phyloP scores from a whole-genome alignment of 2,113 vertebrate species.

The Nibea coibor region DNA sequence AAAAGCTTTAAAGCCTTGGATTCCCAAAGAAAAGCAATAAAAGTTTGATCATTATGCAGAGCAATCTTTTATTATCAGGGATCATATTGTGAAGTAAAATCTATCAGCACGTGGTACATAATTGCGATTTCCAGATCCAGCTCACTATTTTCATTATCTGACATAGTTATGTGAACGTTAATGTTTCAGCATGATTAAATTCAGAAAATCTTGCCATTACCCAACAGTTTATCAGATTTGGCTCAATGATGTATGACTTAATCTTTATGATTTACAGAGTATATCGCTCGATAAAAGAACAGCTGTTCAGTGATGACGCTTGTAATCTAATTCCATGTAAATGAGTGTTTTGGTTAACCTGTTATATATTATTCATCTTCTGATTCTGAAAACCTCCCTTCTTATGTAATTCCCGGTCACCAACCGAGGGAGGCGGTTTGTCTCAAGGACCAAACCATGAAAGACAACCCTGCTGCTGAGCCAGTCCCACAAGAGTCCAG shows the following conservation, averaged over 20 bases:
- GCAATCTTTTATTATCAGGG: no score
- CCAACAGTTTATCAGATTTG: neutral
- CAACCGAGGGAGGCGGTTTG: slow-evolving; percentile 35
- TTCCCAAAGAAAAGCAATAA: no score
- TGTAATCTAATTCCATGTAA: neutral
- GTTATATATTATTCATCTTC: neutral
- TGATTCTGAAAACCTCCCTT: neutral
- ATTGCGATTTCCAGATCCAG: no score
- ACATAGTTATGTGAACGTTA: neutral
- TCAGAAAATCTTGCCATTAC: neutral
- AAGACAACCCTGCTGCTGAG: slow-evolving; percentile 1
- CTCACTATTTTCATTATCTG: neutral
- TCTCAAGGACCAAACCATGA: neutral
- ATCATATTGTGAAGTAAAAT: no score
- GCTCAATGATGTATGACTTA: neutral
- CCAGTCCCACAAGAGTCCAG: neutral
- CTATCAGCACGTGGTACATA: no score
- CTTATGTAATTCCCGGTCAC: neutral
- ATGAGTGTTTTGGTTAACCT: neutral
- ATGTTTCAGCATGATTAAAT: no score
- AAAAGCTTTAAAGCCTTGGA: neutral
- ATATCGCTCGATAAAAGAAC: neutral
- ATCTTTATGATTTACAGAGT: neutral
- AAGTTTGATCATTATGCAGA: no score
- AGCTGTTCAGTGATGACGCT: neutral